Percentiles rank a stretch among this genome's conserved stretches.
phyloP scores from a whole-genome alignment of 2,888 invertebrate species.

The Pristionchus arcanus region DNA sequence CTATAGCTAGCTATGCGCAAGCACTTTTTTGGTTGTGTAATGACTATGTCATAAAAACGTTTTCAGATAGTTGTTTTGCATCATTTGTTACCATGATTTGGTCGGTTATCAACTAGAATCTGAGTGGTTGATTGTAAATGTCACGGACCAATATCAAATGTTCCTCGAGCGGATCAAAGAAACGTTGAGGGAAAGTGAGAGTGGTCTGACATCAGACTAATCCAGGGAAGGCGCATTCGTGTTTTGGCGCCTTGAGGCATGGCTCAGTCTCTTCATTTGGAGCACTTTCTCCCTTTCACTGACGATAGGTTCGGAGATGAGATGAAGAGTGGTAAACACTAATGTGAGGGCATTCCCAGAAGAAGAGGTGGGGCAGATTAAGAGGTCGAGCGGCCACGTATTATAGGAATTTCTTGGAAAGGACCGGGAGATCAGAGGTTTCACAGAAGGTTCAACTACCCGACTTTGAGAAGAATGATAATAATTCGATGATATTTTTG shows the following conservation, averaged over 20 bases:
- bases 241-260: neutral
- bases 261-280: neutral
- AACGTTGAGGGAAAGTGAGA: no score
- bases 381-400: neutral
- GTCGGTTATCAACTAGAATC: neutral
- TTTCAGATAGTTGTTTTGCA: neutral
- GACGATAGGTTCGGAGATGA: neutral
- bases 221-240: neutral
- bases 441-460: neutral
- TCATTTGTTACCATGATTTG: neutral
- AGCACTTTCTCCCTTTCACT: neutral
- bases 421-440: neutral
- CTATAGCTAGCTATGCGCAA: neutral
- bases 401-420: neutral
- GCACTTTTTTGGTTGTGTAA: slow-evolving; percentile 2
- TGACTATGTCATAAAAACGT: slow-evolving; percentile 32
- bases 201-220: neutral
- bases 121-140: neutral
- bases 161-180: no score
- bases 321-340: neutral
- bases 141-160: neutral
- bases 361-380: neutral
- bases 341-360: neutral
- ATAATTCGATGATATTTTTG: no score
- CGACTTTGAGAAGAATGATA: no score